These are phyloP conservation scores for Ecliptopera silaceata DNA, from an alignment of 2,888 invertebrate species.

Conservation along the genomic window DNA sequence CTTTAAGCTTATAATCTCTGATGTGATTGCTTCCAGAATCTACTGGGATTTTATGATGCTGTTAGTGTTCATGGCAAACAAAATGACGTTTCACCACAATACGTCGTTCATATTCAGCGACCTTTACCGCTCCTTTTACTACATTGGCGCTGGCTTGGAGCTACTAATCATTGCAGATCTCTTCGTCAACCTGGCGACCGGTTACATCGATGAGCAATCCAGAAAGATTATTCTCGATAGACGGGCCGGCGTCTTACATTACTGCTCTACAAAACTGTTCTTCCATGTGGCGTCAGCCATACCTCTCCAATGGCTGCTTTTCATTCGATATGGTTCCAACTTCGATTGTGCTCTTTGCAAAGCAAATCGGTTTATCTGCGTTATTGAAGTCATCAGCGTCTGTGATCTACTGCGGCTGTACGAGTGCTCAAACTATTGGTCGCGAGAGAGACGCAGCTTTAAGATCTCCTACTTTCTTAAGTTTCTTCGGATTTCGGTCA, in stretches of 20 bases:
- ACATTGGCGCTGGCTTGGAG: constrained; percentile 36
- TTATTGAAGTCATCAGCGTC: constrained; percentile 35
- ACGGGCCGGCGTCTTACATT: constrained; percentile 34
- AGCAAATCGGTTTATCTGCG: constrained; percentile 36
- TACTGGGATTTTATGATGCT: constrained; percentile 41
- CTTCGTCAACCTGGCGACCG: constrained; percentile 39
- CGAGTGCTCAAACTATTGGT: constrained; percentile 39
- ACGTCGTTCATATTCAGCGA: constrained; percentile 35
- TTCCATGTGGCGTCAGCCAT: constrained; percentile 43
- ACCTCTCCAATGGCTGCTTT: constrained; percentile 43
- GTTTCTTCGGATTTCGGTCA: constrained; percentile 39
- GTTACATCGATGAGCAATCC: constrained; percentile 36
- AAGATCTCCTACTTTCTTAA: constrained; percentile 29
- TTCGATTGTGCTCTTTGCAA: constrained; percentile 39
- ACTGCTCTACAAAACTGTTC: constrained; percentile 44
- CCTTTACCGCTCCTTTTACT: constrained; percentile 20
- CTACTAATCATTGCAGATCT: constrained; percentile 40
- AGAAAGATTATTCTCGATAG: constrained; percentile 39
- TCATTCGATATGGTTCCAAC: constrained; percentile 40
- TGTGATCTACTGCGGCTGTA: constrained; percentile 39
- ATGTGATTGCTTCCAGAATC: constrained; percentile 38
- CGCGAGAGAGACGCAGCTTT: constrained; percentile 27
- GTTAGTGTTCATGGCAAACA: constrained; percentile 30
- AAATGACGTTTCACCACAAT: constrained; percentile 38
- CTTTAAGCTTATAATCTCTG: neutral